phyloP scores from a whole-genome alignment of 1,140 invertebrate genomes.

The Drosophila nigrodunni region DNA sequence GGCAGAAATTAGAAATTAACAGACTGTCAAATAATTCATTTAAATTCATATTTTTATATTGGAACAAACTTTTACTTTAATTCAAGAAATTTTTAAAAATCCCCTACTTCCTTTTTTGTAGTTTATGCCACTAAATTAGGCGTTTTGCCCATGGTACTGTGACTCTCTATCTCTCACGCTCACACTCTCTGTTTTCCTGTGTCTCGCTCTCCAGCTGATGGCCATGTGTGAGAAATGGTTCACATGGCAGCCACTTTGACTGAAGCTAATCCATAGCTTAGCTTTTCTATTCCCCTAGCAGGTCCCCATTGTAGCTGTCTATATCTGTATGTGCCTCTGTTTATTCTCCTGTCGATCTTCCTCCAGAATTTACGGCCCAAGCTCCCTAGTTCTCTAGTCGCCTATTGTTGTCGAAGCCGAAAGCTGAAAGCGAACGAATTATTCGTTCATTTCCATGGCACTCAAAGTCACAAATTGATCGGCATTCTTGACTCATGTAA shows the following conservation, averaged over 20 bases:
- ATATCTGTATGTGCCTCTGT: background rate
- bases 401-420: slow-evolving; percentile 10
- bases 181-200: background rate
- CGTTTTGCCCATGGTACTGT: too few species aligned
- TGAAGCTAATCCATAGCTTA: slow-evolving; percentile 48
- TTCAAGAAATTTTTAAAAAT: too few species aligned
- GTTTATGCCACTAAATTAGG: too few species aligned
- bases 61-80: too few species aligned
- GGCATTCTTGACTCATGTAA: slow-evolving; percentile 18
- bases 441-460: slow-evolving; percentile 17
- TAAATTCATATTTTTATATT: too few species aligned
- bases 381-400: slow-evolving; percentile 7
- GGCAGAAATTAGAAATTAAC: too few species aligned
- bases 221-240: slow-evolving; percentile 48
- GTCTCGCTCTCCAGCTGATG: slow-evolving; percentile 12
- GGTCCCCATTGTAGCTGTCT: background rate
- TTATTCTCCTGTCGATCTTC: slow-evolving; percentile 35
- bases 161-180: background rate
- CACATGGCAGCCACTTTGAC: slow-evolving; percentile 27
- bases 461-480: slow-evolving; percentile 37
- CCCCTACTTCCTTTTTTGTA: too few species aligned
- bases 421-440: slow-evolving; percentile 9
- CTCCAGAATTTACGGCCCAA: slow-evolving; percentile 37
- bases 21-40: too few species aligned
- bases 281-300: slow-evolving; percentile 2